Percentiles rank a stretch among this genome's conserved stretches.
Evolutionary conservation across 30 jellyfish, hydroid and myxozoan species (phyloP).

Genomic region (Rhopilema esculentum): DNA sequence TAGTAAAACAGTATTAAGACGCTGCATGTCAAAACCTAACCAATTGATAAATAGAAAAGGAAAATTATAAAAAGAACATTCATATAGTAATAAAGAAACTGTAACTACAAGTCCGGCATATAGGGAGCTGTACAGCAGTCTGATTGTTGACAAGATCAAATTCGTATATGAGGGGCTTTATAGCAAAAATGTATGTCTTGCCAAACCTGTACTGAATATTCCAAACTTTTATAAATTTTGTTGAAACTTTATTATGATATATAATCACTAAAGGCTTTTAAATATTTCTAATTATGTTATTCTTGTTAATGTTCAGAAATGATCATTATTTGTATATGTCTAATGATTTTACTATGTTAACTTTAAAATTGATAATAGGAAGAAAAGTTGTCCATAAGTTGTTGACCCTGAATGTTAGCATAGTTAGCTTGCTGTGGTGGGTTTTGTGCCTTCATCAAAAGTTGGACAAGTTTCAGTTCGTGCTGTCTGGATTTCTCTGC

Average conservation of each 20-base stretch:
- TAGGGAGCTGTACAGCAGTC: neutral
- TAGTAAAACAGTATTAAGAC: neutral
- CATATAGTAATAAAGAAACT: neutral
- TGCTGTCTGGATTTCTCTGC: slow-evolving; percentile 44
- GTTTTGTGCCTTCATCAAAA: slow-evolving; percentile 3
- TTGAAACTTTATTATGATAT: neutral
- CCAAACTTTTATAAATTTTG: neutral
- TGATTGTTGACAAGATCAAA: neutral
- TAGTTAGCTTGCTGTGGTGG: slow-evolving; percentile 30
- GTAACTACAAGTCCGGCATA: neutral
- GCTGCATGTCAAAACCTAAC: neutral
- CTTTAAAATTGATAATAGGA: slow-evolving; percentile 19
- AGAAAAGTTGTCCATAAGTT: slow-evolving; percentile 31
- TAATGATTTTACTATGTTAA: neutral
- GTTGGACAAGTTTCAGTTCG: slow-evolving; percentile 6
- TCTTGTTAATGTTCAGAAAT: neutral
- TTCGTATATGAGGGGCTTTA: slow-evolving; percentile 8
- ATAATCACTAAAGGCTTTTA: neutral
- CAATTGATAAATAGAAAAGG: neutral
- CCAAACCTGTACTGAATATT: neutral
- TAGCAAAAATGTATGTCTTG: neutral
- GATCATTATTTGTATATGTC: neutral
- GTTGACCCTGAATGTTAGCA: slow-evolving; percentile 30
- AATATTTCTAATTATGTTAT: neutral
- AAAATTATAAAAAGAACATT: neutral